Base-by-base conservation (phyloP, 2,113 vertebrate genomes). In the Acanthisitta chloris region DNA sequence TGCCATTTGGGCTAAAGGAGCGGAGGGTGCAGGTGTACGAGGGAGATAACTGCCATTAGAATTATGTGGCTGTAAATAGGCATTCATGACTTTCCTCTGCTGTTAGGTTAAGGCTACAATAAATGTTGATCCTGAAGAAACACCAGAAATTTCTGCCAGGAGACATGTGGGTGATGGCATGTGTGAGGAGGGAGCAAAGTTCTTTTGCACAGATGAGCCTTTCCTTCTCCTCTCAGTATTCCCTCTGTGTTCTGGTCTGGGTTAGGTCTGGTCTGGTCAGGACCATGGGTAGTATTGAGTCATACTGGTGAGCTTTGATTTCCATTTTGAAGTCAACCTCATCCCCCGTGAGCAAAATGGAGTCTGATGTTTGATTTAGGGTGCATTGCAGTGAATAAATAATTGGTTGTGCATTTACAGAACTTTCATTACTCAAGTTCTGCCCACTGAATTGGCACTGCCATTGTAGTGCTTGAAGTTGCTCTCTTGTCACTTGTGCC, bases 271-370 rank as follows among this genome's bases (percentile, higher is more conserved):
- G 18, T 42, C 64, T 38, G 51, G 18, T n/a, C 43, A 40, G 79
- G 26, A 71, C 51, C 19, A 3, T 59, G 20, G 11, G 9, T 24
- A 20, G n/a, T 15, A 23, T 1, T 52, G 59, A 46, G 45, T 18
- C 0, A 0, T n/a, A 33, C 33, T 29, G 45, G 13, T 45, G 33
- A 69, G 25, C 14, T 77, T 72, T 17, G 8, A 8, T 46, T 17
- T 40, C 49, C 62, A 55, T 51, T 59, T 19, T 31, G 28, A 24
- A 36, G 43, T 36, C 43, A 49, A 2, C 9, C 12, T 77, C 25
- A 38, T 45, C 33, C 24, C 85, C 24, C 55, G 1, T 25, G 51
- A 64, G 57, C 51, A 72, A 28, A 81, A 29, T 17, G 51, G 25
- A 55, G 2, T 8, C n/a, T 52, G 33, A 2, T 66, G 13, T 40